phyloP scores from a whole-genome alignment of 2,113 vertebrate species.

The Atlantisia rogersi region DNA sequence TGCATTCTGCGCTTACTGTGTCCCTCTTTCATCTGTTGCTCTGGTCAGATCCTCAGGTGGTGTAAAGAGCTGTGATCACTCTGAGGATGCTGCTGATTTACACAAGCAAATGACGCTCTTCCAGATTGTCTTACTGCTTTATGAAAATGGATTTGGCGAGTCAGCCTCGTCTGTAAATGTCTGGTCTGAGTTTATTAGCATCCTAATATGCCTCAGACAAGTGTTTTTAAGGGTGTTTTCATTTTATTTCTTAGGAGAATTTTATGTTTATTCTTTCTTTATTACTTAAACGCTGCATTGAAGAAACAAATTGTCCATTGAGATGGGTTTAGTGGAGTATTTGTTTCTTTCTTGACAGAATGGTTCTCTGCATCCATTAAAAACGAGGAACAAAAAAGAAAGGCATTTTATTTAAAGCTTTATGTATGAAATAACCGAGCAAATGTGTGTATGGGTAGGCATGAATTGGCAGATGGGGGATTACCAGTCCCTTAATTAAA shows the following conservation, averaged over 20 bases:
- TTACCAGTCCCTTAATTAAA: slow-evolving; percentile 2
- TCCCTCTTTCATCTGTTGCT: neutral
- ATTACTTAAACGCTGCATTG: slow-evolving; percentile 22
- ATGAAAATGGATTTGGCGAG: neutral
- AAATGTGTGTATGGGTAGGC: neutral
- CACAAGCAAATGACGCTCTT: neutral
- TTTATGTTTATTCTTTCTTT: slow-evolving; percentile 52
- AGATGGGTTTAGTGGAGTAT: slow-evolving; percentile 2
- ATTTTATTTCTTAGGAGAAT: slow-evolving; percentile 23
- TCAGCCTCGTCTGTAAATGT: neutral
- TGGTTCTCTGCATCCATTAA: slow-evolving; percentile 19
- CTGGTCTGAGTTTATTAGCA: slow-evolving; percentile 17
- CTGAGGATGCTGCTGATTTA: neutral
- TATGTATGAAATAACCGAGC: neutral
- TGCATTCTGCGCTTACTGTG: neutral
- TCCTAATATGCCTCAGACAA: neutral
- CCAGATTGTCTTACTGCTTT: neutral
- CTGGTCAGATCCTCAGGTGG: neutral
- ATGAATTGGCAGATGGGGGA: neutral
- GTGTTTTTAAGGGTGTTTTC: neutral
- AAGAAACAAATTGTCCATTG: slow-evolving; percentile 50
- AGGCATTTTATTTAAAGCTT: slow-evolving; percentile 6
- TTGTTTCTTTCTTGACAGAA: slow-evolving; percentile 38
- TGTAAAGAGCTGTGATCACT: neutral
- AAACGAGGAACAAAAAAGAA: neutral